These are phyloP conservation scores for Alviniconcha strummeri DNA, from an alignment of 2,888 invertebrate species.

Conservation along the genomic window DNA sequence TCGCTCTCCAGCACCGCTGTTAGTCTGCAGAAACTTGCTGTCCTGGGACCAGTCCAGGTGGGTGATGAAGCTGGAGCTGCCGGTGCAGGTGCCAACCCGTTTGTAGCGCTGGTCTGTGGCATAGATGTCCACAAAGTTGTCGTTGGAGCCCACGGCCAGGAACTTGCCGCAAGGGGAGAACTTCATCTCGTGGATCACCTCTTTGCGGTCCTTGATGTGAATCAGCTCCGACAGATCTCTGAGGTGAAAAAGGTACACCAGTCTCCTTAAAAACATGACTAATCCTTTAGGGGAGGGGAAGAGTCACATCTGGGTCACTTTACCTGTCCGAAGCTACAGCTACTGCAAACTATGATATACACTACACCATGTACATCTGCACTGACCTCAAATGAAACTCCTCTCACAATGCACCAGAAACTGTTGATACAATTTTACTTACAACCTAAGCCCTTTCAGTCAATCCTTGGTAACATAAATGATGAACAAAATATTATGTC, in stretches of 20 bases:
- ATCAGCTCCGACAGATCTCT: slow-evolving; percentile 72
- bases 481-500: too few species aligned
- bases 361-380: too few species aligned
- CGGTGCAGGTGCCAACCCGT: slow-evolving; percentile 70
- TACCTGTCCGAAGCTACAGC: too few species aligned
- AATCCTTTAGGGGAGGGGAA: too few species aligned
- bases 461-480: too few species aligned
- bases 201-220: slow-evolving; percentile 72
- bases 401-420: too few species aligned
- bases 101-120: slow-evolving; percentile 69
- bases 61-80: slow-evolving; percentile 74
- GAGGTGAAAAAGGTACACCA: slow-evolving; percentile 7
- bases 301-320: too few species aligned
- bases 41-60: slow-evolving; percentile 75
- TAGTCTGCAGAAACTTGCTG: slow-evolving; percentile 72
- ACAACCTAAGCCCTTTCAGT: too few species aligned
- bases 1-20: slow-evolving; percentile 73
- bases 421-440: too few species aligned
- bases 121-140: slow-evolving; percentile 74
- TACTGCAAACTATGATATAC: too few species aligned
- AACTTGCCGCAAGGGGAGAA: slow-evolving; percentile 73
- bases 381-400: too few species aligned
- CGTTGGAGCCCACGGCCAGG: slow-evolving; percentile 74
- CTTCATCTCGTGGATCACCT: slow-evolving; percentile 74
- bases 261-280: too few species aligned